Conservation (phyloP, 1,140 invertebrate species). For the Polypedilum pembai region DNA sequence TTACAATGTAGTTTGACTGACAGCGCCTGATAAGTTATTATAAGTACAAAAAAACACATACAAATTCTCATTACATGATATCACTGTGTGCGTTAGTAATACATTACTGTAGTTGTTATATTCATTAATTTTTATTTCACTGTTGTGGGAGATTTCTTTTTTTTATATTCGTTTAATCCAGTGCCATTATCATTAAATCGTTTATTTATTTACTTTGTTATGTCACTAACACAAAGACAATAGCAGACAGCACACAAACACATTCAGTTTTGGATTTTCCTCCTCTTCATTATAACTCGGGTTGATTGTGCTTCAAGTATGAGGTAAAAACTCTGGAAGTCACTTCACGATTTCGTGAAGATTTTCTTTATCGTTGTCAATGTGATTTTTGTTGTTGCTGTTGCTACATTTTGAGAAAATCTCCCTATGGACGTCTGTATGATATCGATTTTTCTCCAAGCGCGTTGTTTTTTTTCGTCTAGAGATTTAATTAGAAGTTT, state of each 20-base stretch:
- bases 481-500: no score
- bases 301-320: not conserved
- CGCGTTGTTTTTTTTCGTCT: not conserved
- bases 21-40: not conserved
- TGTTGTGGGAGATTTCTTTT: slow-evolving; percentile 16
- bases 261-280: slow-evolving; percentile 8
- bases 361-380: no score
- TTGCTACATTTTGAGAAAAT: not conserved
- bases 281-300: not conserved
- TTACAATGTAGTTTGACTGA: not conserved
- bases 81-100: not conserved
- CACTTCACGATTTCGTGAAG: not conserved
- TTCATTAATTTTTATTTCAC: not conserved
- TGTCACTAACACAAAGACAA: not conserved
- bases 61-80: not conserved
- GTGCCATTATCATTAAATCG: slow-evolving; percentile 24
- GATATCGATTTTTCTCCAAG: not conserved
- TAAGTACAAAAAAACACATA: not conserved
- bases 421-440: not conserved
- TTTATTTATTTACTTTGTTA: slow-evolving; percentile 24
- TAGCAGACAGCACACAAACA: not conserved
- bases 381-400: no score
- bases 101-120: slow-evolving; percentile 4
- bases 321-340: not conserved
- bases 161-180: not conserved